A percentile compares a stretch with the other conserved stretches of the same genome.
These are phyloP conservation scores for Malthinus seriepunctatus DNA, from an alignment of 2,888 invertebrate species.

Conservation along the genomic window DNA sequence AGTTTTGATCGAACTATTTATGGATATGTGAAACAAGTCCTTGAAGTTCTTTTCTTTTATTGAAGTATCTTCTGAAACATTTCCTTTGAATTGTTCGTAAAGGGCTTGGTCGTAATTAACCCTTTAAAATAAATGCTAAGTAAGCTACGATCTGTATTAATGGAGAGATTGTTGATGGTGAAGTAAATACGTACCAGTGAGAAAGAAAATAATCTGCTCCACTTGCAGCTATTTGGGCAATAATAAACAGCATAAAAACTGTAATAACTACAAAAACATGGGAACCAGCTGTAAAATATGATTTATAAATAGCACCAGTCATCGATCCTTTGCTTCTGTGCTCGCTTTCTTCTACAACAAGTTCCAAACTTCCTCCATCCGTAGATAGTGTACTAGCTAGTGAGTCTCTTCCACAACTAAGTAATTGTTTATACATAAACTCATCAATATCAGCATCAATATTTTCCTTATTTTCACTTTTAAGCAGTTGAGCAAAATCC, in stretches of 20 bases:
- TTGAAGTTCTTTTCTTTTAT: too few relatives aligned
- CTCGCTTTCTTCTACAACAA: slow-evolving; percentile 58
- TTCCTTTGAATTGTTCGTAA: too few relatives aligned
- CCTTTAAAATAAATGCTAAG: too few relatives aligned
- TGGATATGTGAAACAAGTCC: background rate
- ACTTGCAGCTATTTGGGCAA: slow-evolving; percentile 73
- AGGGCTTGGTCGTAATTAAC: too few relatives aligned
- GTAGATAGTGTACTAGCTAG: slow-evolving; percentile 58
- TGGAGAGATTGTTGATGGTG: too few relatives aligned
- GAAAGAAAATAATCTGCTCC: slow-evolving; percentile 79
- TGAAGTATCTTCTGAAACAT: too few relatives aligned
- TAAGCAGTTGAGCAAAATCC: background rate
- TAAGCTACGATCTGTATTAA: too few relatives aligned
- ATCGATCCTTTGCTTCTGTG: slow-evolving; percentile 64
- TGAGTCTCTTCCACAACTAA: slow-evolving; percentile 55
- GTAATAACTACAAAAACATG: slow-evolving; percentile 63
- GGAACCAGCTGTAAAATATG: slow-evolving; percentile 76
- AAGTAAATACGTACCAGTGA: slow-evolving; percentile 62
- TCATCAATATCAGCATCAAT: background rate
- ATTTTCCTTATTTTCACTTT: background rate
- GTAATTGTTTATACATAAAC: background rate
- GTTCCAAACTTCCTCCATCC: slow-evolving; percentile 47
- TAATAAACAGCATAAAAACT: slow-evolving; percentile 64
- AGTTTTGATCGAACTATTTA: slow-evolving; percentile 42
- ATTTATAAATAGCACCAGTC: slow-evolving; percentile 60